Evolutionary conservation across 2,888 invertebrate genomes (phyloP), one percentile per base, ranked within the genome.

Genomic region (Apoda limacodes): DNA sequence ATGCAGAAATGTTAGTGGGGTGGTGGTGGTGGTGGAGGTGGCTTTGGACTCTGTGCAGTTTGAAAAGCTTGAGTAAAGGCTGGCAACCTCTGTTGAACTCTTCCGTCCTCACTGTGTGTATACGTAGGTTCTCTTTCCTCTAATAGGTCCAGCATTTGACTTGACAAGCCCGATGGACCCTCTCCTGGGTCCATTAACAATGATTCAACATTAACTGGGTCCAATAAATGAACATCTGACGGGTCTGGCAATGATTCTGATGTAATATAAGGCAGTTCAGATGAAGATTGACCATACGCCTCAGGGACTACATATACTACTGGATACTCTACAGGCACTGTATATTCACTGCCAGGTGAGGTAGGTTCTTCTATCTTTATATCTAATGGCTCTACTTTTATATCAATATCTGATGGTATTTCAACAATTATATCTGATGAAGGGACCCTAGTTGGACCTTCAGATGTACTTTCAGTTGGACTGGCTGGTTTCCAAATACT

Each of bases 41-140:
- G 76, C 54, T 76, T 78, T n/a, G 61, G 58, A 34, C 53, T 60
- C 42, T 60, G 64, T 34, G 74, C 64, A 10, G 76, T 76, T 45
- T 76, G 78, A 50, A 82, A 82, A 22, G 74, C 76, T 53, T 81
- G 76, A 32, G 72, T 76, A 50, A 82, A 82, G 1, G 78, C 78
- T 5, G 82, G 82, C 50, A 82, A 42, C 32, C 75, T 59, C 43
- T 65, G 71, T 49, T 61, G 70, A 25, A 45, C 46, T 22, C 64
- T 58, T 7, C 7, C 5, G 5, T 17, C 17, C 31, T 70, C 71
- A 30, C 75, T 74, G 13, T 56, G 49, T 2, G 54, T 35, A 36
- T 60, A 72, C 3, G 62, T 46, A 1, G 46, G 42, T 17, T 50
- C 45, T 19, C 35, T 43, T 24, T 48, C 44, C 42, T 68, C 68